Base-by-base conservation (phyloP, 2,888 invertebrate genomes). In the Macaria liturata region DNA sequence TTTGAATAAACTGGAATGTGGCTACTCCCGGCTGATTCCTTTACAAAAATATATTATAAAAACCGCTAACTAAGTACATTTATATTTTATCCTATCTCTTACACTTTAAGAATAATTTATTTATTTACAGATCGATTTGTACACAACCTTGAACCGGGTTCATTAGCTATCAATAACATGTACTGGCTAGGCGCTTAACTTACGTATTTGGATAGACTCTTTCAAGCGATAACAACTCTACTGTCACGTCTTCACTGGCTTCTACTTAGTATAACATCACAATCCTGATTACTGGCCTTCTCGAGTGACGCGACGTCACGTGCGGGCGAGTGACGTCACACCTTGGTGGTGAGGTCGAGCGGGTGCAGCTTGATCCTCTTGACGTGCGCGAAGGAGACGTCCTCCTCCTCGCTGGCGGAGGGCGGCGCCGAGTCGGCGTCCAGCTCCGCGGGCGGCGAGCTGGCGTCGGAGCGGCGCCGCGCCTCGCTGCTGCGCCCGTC, bases 261-360 rank as follows among this genome's bases (percentile, higher is more conserved):
- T 67, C 81, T 81, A 81, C 83, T 84, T 85, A 87, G 75, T 77
- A 83, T 83, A 85, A 82, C 83, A 90, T 89, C 89, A 91, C 89
- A 89, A 83, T 85, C 84, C 85, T 81, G 83, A 82, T 78, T 90
- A 91, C 91, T 91, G 91, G 91, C 91, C 91, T 74, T 75, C 75
- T 70, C 20, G 20, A 20, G 20, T 20, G 20, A 20, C 20, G 20
- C 20, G 20, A 20, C 20, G 20, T 20, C 20, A 20, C 20, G 20
- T 20, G 20, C 20, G 20, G 20, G 20, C 20, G 20, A 20, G 65
- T 66, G 74, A 72, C 78, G 84, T 94, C 92, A 95, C 78, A 95
- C 94, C 92, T 94, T 95, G 73, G 95, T 95, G 64, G 95, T 95
- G 70, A 95, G 89, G 82, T 94, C 94, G 64, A 94, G 81, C 30